A percentile compares a stretch with the other conserved stretches of the same genome.
These are phyloP conservation scores for Pantherophis guttatus DNA, from an alignment of 2,113 vertebrate genomes.

Conservation along the genomic window DNA sequence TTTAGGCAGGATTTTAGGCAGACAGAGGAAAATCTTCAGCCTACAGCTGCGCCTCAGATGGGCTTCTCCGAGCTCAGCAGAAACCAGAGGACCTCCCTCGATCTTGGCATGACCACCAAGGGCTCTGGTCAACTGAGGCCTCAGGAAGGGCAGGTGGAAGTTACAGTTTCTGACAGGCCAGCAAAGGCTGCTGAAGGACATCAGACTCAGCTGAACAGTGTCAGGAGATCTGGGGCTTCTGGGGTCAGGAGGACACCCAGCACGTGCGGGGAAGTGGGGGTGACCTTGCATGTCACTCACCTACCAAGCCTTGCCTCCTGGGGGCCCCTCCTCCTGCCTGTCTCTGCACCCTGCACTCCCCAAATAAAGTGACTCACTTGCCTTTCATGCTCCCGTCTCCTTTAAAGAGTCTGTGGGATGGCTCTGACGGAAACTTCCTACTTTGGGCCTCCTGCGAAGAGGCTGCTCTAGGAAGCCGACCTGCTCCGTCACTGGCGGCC, in stretches of 20 bases:
- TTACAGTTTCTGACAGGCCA: constrained; percentile 40
- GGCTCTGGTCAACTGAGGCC: constrained; percentile 26
- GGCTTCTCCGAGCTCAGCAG: constrained; percentile 42
- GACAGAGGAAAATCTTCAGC: background rate
- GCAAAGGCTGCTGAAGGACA: constrained; percentile 55
- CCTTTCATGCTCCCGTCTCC: background rate
- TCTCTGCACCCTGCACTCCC: background rate
- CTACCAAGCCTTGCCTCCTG: background rate
- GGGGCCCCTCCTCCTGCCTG: background rate
- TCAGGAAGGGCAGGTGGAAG: background rate
- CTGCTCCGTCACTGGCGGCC: background rate
- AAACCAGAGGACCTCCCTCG: constrained; percentile 31
- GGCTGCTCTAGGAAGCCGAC: fast-evolving
- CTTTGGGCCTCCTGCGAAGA: background rate
- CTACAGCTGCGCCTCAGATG: background rate
- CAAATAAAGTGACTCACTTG: background rate
- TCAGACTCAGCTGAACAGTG: constrained; percentile 7
- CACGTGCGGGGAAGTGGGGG: background rate
- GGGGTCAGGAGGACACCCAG: background rate
- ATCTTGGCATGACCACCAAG: background rate
- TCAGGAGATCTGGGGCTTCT: background rate
- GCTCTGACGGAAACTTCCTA: background rate
- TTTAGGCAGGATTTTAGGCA: background rate
- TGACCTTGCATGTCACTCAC: background rate
- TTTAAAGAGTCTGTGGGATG: background rate